Evolutionary conservation across 2,113 vertebrate species (phyloP).

Genomic region (Crotophaga sulcirostris): DNA sequence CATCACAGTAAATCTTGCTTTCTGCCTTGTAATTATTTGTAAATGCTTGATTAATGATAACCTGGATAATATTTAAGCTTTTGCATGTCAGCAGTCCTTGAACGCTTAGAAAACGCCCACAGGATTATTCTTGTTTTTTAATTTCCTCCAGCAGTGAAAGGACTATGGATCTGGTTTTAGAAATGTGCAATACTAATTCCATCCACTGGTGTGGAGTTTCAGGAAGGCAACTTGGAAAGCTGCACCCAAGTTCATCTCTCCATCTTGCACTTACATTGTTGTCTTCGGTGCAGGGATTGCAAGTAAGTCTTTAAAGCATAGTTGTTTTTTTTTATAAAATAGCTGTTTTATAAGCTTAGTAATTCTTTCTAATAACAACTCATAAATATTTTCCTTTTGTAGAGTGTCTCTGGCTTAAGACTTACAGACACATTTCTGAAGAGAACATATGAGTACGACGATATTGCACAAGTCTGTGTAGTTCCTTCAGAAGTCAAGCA

Average conservation of each 20-base stretch:
- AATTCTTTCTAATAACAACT: slow-evolving; percentile 4
- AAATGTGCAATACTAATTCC: slow-evolving; percentile 94
- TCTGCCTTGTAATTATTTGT: neutral
- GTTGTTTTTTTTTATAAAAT: neutral
- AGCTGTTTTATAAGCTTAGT: neutral
- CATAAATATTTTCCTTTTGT: slow-evolving; percentile 34
- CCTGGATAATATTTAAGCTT: neutral
- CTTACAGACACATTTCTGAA: slow-evolving; percentile 96
- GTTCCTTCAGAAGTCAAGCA: slow-evolving; percentile 85
- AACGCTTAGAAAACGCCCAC: neutral
- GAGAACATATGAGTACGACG: slow-evolving; percentile 97
- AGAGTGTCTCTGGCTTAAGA: slow-evolving; percentile 95
- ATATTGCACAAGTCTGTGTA: slow-evolving; percentile 97
- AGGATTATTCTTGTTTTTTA: slow-evolving; percentile 38
- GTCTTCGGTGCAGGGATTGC: slow-evolving; percentile 93
- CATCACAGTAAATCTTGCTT: neutral
- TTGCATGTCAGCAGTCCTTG: neutral
- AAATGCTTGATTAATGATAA: neutral
- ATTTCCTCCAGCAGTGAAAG: slow-evolving; percentile 85
- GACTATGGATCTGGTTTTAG: slow-evolving; percentile 96
- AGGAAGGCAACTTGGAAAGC: slow-evolving; percentile 92
- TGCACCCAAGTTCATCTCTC: slow-evolving; percentile 89
- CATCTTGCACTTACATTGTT: slow-evolving; percentile 89
- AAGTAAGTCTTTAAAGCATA: slow-evolving; percentile 74
- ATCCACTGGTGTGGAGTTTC: slow-evolving; percentile 98